Conservation (phyloP, 2,113 vertebrate genomes). For the Chionis minor region DNA sequence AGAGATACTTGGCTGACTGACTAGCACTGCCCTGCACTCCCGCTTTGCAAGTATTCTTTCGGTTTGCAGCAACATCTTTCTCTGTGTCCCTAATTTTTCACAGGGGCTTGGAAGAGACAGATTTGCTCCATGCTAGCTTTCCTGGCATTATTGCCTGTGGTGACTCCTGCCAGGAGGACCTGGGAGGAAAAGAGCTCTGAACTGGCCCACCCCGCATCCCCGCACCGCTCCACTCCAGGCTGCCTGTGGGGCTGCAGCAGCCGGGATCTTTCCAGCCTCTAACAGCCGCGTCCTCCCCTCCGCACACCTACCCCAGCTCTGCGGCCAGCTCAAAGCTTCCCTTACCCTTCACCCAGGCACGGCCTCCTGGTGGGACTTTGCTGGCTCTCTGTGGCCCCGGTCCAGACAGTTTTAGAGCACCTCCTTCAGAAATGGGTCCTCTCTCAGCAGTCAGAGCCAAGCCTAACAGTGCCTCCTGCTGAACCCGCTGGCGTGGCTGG, state of each 20-base stretch:
- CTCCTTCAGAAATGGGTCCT: background rate
- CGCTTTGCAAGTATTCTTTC: background rate
- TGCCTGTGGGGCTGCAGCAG: background rate
- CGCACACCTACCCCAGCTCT: background rate
- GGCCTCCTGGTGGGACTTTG: background rate
- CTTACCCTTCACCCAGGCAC: background rate
- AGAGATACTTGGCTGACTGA: background rate
- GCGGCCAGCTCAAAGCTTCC: background rate
- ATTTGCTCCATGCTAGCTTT: background rate
- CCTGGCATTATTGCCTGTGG: background rate
- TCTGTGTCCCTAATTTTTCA: background rate
- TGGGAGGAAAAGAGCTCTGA: background rate
- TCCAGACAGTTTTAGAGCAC: background rate
- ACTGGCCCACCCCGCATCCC: background rate
- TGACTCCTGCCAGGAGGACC: background rate
- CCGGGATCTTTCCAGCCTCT: background rate
- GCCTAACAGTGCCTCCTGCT: constrained; percentile 24
- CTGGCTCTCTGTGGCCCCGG: background rate
- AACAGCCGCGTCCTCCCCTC: background rate
- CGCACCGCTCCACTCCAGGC: background rate
- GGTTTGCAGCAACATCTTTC: background rate
- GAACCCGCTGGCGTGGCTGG: background rate
- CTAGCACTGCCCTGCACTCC: background rate
- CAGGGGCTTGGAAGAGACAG: background rate
- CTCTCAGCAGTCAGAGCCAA: background rate